Evolutionary conservation across 2,113 vertebrate species (phyloP), one percentile per base, ranked within the genome.

Genomic region (Apodemus sylvaticus): DNA sequence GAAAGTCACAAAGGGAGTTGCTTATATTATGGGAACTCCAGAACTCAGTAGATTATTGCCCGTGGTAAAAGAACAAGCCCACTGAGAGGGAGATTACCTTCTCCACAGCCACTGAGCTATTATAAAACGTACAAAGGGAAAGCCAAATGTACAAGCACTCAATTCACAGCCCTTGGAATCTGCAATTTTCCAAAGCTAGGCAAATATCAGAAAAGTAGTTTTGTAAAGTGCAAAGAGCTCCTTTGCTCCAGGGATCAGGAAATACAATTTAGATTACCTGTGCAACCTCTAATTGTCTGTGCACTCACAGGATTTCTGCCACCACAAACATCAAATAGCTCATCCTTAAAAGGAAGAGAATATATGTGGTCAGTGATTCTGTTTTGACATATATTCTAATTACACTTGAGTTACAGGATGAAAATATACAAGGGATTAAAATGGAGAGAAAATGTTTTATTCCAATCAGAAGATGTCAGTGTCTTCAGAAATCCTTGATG

Each of bases 1-100:
- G 96, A 98, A 98, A 98, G 95, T 97, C 95, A 97, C 94, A 95
- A 98, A 98, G 98, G 97, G 93, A 53, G 87, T 97, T 98, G 92
- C 98, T 98, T 98, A 95, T 97, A 96, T 98, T 98, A 97, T 94
- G 81, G 98, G 73, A 95, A 95, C 92, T 98, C 86, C 92, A 94
- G 96, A 97, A 98, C 29, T 90, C 96, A 97, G 97, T 95, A 98
- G 98, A 98, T 98, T 97, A 98, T 97, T 85, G 89, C 98, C 96
- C 3, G 22, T 93, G 96, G 91, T 97, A 97, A 96, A 97, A 98
- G 95, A 98, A 94, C 92, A 97, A 78, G 53, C 94, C 97, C 86
- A 98, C 94, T 92, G 96, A 97, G 96, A 96, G 97, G 77, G 5
- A 95, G 96, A 97, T 96, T 98, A 87, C 91, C 55, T 98, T 97